phyloP scores from a whole-genome alignment of 2,113 vertebrate genomes.

The Echinops telfairi region DNA sequence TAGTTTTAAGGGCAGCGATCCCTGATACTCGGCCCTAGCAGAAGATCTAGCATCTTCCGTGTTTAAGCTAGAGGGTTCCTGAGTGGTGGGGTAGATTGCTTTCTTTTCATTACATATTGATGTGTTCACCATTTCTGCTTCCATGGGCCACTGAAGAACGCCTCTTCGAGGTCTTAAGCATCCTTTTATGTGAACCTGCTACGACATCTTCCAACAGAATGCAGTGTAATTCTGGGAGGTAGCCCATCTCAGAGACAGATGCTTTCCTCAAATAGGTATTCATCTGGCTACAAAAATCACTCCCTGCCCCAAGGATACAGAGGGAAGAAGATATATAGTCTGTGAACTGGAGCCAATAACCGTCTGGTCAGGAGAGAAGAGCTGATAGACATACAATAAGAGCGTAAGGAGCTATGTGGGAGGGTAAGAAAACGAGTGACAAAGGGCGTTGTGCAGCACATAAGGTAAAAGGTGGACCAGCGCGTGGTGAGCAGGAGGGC shows the following conservation, averaged over 20 bases:
- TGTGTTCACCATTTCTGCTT: neutral
- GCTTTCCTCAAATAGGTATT: constrained; percentile 39
- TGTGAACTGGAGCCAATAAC: neutral
- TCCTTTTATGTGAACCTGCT: neutral
- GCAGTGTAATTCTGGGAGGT: neutral
- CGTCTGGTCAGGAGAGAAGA: neutral
- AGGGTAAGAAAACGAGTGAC: neutral
- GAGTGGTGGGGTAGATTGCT: neutral
- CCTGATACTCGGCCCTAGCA: neutral
- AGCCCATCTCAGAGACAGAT: neutral
- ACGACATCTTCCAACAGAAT: neutral
- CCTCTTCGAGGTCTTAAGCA: constrained; percentile 6
- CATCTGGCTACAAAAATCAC: constrained; percentile 10
- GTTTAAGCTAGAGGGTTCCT: neutral
- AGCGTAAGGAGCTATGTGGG: neutral
- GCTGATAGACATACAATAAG: neutral
- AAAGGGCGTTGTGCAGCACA: neutral
- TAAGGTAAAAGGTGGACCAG: neutral
- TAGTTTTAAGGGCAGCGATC: constrained; percentile 3
- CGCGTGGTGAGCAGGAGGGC: neutral
- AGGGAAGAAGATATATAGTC: neutral
- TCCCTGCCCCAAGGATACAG: neutral
- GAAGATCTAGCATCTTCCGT: neutral
- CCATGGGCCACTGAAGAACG: neutral
- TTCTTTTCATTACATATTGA: neutral